Evolutionary conservation across 2,797 vertebrate genomes (phyloP).

Genomic region (Graptemys geographica): DNA sequence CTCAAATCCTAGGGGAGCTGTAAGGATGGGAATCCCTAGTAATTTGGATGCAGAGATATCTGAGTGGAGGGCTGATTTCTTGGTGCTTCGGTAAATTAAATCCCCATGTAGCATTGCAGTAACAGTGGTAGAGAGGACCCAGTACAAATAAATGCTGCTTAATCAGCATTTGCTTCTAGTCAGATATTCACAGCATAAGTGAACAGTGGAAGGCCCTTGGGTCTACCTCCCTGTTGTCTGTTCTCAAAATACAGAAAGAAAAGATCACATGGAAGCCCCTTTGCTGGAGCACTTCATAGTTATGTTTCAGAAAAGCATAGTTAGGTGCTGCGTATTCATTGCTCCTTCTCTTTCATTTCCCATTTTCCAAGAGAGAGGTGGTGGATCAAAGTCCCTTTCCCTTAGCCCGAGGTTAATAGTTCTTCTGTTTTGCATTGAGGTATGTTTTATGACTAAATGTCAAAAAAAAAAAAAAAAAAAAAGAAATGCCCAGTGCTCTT

Average conservation of each 20-base stretch:
- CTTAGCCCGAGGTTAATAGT: background rate
- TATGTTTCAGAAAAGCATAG: background rate
- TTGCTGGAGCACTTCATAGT: background rate
- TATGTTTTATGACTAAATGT: background rate
- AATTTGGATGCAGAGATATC: background rate
- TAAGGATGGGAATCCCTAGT: background rate
- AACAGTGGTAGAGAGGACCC: background rate
- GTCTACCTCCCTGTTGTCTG: background rate
- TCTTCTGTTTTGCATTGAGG: background rate
- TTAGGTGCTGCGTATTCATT: background rate
- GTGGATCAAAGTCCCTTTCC: background rate
- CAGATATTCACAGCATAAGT: background rate
- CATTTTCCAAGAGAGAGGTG: background rate
- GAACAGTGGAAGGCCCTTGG: background rate
- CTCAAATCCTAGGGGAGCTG: background rate
- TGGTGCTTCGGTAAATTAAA: background rate
- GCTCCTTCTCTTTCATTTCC: background rate
- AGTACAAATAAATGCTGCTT: background rate
- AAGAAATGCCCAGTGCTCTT: background rate
- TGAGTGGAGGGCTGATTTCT: background rate
- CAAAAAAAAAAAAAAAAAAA: background rate
- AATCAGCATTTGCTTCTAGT: background rate
- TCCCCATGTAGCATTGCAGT: background rate
- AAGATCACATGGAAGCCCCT: background rate
- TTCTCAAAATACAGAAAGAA: background rate